Conservation (phyloP, 1,140 invertebrate species). For the Aphis craccivora region DNA sequence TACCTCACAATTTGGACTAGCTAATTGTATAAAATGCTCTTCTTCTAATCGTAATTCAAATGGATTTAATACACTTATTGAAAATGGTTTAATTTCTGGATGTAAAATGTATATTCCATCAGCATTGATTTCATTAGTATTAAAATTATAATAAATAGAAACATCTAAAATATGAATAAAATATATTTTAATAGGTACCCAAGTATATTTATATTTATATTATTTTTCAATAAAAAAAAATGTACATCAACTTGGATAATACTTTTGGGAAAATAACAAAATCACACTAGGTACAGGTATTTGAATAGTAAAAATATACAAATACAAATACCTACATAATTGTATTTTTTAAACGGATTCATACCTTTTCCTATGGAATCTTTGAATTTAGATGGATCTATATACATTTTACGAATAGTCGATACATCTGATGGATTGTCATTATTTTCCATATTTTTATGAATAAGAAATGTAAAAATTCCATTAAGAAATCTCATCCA, state of each 20-base stretch:
- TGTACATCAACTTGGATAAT: neutral
- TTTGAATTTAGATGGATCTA: constrained; percentile 28
- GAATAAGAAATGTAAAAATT: neutral
- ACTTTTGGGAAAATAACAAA: neutral
- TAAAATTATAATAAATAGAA: constrained; percentile 36
- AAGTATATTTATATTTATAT: neutral
- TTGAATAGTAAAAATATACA: neutral
- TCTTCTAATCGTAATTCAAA: constrained; percentile 25
- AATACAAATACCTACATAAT: too few relatives aligned
- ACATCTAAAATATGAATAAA: constrained; percentile 34
- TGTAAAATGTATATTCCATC: constrained; percentile 18
- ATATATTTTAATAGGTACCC: neutral
- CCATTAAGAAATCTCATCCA: constrained; percentile 32
- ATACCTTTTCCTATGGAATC: neutral
- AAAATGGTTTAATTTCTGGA: neutral
- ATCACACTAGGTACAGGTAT: neutral
- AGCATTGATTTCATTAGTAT: constrained; percentile 20
- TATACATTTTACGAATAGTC: constrained; percentile 16
- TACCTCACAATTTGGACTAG: neutral
- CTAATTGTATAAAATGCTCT: neutral
- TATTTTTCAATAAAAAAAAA: neutral
- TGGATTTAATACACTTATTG: neutral
- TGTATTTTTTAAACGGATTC: too few relatives aligned
- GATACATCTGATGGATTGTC: neutral
- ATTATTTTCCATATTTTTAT: constrained; percentile 32